A percentile compares a stretch with the other conserved stretches of the same genome.
Evolutionary conservation across 2,888 invertebrate genomes (phyloP).

Genomic region (Herminia tarsipennalis): DNA sequence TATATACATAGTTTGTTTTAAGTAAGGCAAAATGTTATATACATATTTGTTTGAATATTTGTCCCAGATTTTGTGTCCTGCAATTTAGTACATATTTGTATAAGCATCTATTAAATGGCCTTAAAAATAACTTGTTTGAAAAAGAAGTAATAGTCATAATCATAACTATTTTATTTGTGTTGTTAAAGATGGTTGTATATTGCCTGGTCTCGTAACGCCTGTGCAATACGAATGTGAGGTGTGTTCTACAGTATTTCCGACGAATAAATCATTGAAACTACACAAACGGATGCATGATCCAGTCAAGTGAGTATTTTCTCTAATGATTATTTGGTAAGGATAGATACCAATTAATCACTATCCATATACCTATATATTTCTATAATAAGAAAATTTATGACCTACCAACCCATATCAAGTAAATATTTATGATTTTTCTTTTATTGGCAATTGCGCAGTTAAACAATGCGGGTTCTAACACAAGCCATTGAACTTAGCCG

Average conservation of each 20-base stretch:
- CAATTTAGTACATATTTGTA: no score
- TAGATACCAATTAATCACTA: neutral
- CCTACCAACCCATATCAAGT: no score
- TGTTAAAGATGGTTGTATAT: slow-evolving; percentile 36
- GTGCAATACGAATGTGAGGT: slow-evolving; percentile 83
- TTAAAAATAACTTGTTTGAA: no score
- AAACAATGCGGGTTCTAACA: no score
- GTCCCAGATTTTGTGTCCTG: no score
- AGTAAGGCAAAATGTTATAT: neutral
- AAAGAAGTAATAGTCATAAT: no score
- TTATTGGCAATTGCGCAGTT: no score
- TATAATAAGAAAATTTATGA: neutral
- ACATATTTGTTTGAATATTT: neutral
- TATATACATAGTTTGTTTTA: neutral
- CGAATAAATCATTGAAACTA: slow-evolving; percentile 88
- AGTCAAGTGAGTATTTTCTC: slow-evolving; percentile 79
- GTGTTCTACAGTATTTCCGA: slow-evolving; percentile 89
- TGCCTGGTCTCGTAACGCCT: neutral
- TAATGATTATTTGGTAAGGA: neutral
- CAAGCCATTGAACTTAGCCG: no score
- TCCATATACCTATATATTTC: neutral
- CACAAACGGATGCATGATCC: slow-evolving; percentile 92
- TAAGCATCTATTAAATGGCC: no score
- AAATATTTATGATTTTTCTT: no score
- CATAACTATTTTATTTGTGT: neutral